Evolutionary conservation across 1,140 invertebrate species (phyloP).

Genomic region (Cydia amplana): DNA sequence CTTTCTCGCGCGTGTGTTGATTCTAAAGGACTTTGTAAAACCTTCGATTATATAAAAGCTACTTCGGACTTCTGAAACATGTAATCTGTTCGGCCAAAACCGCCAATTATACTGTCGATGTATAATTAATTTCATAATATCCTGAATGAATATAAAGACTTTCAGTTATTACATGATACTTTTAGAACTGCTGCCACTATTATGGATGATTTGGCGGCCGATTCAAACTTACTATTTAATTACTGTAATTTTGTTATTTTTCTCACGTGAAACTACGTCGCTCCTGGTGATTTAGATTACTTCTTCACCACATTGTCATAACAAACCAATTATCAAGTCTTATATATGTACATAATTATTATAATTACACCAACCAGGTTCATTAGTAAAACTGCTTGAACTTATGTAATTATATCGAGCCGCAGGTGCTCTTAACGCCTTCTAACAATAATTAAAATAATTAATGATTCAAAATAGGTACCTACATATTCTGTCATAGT

Average conservation of each 20-base stretch:
- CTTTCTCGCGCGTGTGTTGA: not conserved
- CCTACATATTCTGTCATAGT: not conserved
- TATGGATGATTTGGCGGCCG: too few species aligned
- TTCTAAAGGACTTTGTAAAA: not conserved
- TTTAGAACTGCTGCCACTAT: too few species aligned
- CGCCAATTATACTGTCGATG: too few species aligned
- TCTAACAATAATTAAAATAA: slow-evolving; percentile 31
- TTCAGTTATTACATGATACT: too few species aligned
- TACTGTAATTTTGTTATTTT: too few species aligned
- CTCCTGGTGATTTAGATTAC: not conserved
- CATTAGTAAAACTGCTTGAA: slow-evolving; percentile 23
- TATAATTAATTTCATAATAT: too few species aligned
- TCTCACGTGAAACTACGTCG: too few species aligned
- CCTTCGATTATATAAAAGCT: too few species aligned
- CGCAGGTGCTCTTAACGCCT: slow-evolving; percentile 22
- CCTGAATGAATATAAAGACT: too few species aligned
- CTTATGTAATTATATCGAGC: slow-evolving; percentile 23
- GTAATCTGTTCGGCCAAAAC: too few species aligned
- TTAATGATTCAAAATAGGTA: slow-evolving; percentile 6
- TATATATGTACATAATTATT: not conserved
- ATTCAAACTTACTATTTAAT: too few species aligned
- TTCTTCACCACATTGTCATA: not conserved
- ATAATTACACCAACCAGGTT: slow-evolving; percentile 12
- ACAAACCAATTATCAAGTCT: not conserved
- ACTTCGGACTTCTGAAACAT: too few species aligned